phyloP scores from a whole-genome alignment of 2,797 vertebrate species.

The Acipenser ruthenus region DNA sequence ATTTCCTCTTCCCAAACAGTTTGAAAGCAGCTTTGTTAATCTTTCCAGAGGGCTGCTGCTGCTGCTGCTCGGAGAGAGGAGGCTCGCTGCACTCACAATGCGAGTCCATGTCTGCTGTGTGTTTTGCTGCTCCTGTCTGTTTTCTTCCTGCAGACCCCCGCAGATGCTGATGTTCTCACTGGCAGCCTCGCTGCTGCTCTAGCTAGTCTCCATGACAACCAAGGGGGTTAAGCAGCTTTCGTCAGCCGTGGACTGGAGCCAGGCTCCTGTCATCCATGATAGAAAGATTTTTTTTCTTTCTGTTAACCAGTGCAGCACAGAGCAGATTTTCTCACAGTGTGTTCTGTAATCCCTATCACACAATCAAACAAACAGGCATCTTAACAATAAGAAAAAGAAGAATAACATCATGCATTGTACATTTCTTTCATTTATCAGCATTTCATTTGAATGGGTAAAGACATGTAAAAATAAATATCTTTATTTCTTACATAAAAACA shows the following conservation, averaged over 20 bases:
- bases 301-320: no score
- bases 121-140: constrained; percentile 25
- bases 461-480: no score
- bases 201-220: constrained; percentile 60
- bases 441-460: no score
- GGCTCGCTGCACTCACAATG: constrained; percentile 74
- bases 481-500: no score
- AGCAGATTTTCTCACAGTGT: no score
- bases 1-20: constrained; percentile 83
- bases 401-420: no score
- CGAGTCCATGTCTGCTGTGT: constrained; percentile 69
- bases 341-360: no score
- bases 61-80: constrained; percentile 77
- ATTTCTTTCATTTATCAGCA: no score
- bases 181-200: constrained; percentile 51
- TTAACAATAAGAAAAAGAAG: no score
- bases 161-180: constrained; percentile 48
- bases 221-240: constrained; percentile 76
- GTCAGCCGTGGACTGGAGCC: constrained; percentile 72
- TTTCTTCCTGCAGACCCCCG: constrained; percentile 37
- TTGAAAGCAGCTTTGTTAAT: constrained; percentile 97
- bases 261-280: constrained; percentile 51
- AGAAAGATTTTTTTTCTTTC: no score
- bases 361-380: no score
- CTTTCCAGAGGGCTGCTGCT: constrained; percentile 77